phyloP scores from a whole-genome alignment of 2,797 vertebrate genomes.

The Halcyon smyrnensis region DNA sequence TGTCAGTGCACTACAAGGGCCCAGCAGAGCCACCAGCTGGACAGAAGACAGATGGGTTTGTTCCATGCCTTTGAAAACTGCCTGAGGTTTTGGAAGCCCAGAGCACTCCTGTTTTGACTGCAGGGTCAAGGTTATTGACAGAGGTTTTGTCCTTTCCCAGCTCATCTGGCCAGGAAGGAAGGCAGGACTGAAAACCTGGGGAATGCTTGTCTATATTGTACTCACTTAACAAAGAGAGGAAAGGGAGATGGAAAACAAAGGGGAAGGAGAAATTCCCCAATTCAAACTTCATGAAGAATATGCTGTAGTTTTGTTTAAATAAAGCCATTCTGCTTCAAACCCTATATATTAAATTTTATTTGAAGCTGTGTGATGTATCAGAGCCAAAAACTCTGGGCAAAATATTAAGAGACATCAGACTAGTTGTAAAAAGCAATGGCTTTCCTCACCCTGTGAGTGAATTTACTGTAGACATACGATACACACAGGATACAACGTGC shows the following conservation, averaged over 20 bases:
- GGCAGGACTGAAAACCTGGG: not conserved
- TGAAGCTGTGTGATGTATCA: not conserved
- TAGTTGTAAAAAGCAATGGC: not conserved
- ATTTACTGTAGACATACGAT: not conserved
- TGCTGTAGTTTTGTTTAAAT: not conserved
- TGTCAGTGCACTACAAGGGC: not conserved
- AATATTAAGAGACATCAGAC: not conserved
- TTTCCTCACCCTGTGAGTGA: not conserved
- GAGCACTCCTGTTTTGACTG: not conserved
- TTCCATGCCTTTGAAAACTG: not conserved
- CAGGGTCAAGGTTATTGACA: not conserved
- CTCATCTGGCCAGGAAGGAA: slow-evolving; percentile 50
- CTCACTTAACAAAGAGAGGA: slow-evolving; percentile 47
- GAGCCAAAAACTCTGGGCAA: not conserved
- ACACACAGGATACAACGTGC: not conserved
- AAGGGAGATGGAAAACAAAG: slow-evolving; percentile 39
- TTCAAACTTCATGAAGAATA: not conserved
- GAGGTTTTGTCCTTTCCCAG: not conserved
- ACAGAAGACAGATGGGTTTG: not conserved
- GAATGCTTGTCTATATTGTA: not conserved
- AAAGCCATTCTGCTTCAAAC: not conserved
- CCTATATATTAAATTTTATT: not conserved
- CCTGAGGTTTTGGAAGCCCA: not conserved
- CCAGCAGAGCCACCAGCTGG: not conserved
- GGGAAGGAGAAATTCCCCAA: not conserved